Conservation (phyloP, 2,888 invertebrate genomes). For the Tipula unca region DNA sequence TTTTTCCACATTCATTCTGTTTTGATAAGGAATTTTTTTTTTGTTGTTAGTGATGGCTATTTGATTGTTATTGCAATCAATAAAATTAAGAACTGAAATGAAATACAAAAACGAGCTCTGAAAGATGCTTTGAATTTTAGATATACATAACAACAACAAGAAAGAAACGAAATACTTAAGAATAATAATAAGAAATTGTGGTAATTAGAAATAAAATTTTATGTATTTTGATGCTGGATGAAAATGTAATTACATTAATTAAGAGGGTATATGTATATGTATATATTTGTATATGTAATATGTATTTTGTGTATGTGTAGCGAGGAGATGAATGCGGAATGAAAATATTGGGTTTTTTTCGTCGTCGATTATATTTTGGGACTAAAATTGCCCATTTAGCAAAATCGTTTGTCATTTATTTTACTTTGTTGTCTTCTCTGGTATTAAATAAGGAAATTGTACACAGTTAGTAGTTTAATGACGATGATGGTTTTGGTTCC, state of each 20-base stretch:
- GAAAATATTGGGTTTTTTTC: background rate
- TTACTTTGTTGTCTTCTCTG: background rate
- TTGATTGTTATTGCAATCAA: background rate
- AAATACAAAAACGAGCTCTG: background rate
- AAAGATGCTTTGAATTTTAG: background rate
- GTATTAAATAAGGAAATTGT: background rate
- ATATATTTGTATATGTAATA: background rate
- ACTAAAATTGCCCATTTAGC: background rate
- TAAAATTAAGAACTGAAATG: constrained; percentile 14
- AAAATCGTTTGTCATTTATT: background rate
- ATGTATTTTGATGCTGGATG: constrained; percentile 8
- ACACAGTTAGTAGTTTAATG: background rate
- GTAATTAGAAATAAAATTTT: constrained; percentile 8
- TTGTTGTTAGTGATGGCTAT: background rate
- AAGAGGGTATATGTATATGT: background rate
- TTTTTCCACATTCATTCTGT: background rate
- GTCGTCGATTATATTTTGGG: background rate
- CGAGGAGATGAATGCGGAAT: background rate
- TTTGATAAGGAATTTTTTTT: background rate
- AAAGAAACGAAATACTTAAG: background rate
- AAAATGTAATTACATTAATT: background rate
- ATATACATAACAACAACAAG: background rate
- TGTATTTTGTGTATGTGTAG: background rate
- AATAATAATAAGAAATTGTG: constrained; percentile 8
- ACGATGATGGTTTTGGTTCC: background rate